phyloP scores from a whole-genome alignment of 1,140 invertebrate species.

The Meloidogyne hapla region DNA sequence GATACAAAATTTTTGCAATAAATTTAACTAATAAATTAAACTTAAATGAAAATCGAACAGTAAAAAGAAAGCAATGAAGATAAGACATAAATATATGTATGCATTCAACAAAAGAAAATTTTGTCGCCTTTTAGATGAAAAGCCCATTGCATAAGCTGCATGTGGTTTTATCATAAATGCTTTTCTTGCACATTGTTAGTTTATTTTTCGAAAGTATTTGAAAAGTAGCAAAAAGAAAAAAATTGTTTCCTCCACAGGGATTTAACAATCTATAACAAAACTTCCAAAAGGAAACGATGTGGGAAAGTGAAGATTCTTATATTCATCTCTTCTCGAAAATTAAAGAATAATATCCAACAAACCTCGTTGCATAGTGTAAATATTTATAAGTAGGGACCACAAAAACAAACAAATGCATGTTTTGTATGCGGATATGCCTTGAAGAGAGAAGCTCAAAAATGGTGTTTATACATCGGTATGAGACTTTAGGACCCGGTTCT shows the following conservation, averaged over 20 bases:
- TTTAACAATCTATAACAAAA: not conserved
- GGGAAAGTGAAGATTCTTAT: not conserved
- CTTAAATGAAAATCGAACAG: no score
- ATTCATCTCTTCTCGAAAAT: not conserved
- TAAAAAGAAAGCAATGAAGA: no score
- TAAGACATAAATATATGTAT: not conserved
- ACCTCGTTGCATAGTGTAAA: no score
- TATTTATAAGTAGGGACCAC: no score
- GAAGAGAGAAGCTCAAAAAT: no score
- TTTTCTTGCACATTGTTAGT: not conserved
- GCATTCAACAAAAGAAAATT: not conserved
- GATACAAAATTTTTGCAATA: no score
- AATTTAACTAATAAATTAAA: no score
- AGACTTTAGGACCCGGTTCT: no score
- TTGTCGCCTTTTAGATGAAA: not conserved
- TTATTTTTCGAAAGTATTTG: not conserved
- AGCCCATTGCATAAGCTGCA: not conserved
- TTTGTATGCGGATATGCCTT: no score
- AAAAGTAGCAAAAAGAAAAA: not conserved
- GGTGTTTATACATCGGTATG: no score
- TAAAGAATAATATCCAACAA: not conserved
- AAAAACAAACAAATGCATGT: no score
- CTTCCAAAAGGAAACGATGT: not conserved
- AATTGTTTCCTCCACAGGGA: not conserved
- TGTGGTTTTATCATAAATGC: not conserved